Base-by-base conservation (phyloP, 1,140 invertebrate species). In the Chymomyza costata region DNA sequence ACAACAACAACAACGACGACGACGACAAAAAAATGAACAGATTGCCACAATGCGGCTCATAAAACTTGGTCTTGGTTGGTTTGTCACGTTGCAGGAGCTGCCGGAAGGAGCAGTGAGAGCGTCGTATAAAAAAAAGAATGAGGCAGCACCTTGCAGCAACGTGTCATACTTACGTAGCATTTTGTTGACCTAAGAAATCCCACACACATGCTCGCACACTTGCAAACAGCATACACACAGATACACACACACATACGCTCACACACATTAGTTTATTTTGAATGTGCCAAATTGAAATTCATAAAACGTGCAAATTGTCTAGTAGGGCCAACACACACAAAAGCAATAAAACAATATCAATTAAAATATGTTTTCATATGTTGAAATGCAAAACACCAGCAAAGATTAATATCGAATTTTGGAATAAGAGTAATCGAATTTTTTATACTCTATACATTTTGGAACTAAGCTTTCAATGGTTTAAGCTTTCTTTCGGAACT, bases 341-440 rank as follows among this genome's bases (percentile, higher is more conserved):
- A n/a, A n/a, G n/a, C n/a, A n/a, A n/a, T n/a, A n/a, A 74, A 69
- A 76, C 65, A 69, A 74, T 74, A 74, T 65, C 70, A 74, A 74
- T 74, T 74, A 74, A 74, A 76, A 76, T 61, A 74, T 74, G 51
- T 61, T 65, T 55, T 54, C 38, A 38, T 25, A 47, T 6, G 40
- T 14, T 18, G 18, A 39, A 18, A 0, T 45, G 48, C 40, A 35
- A 46, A 48, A 45, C n/a, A n/a, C n/a, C n/a, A n/a, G n/a, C n/a
- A n/a, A n/a, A n/a, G n/a, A n/a, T n/a, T n/a, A n/a, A n/a, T n/a
- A n/a, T n/a, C n/a, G n/a, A n/a, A n/a, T n/a, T n/a, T n/a, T n/a
- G n/a, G n/a, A n/a, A n/a, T n/a, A n/a, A n/a, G n/a, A n/a, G n/a
- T n/a, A n/a, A n/a, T n/a, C n/a, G n/a, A n/a, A n/a, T n/a, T n/a